Evolutionary conservation across 2,113 vertebrate species (phyloP).

Genomic region (Ammospiza nelsoni): DNA sequence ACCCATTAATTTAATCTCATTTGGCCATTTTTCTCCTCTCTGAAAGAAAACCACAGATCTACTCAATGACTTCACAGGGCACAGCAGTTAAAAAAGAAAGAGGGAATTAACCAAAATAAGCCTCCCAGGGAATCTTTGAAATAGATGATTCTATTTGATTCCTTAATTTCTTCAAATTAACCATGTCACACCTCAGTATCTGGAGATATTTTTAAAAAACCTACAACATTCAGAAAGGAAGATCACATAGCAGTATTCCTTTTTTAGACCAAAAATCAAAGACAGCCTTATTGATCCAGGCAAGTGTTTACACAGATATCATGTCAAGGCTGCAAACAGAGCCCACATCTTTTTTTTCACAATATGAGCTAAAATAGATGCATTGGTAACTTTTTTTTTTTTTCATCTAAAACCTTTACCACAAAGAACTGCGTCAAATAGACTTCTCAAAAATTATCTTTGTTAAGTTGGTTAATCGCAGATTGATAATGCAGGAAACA

Average conservation of each 20-base stretch:
- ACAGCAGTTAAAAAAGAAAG: neutral
- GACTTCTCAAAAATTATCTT: neutral
- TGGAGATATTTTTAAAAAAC: neutral
- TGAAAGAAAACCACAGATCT: neutral
- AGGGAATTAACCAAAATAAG: neutral
- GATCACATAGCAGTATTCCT: neutral
- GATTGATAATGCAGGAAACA: neutral
- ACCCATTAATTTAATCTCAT: neutral
- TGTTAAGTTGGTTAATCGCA: neutral
- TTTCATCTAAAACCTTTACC: neutral
- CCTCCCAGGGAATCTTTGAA: neutral
- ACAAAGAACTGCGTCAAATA: neutral
- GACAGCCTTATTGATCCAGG: neutral
- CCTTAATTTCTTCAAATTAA: neutral
- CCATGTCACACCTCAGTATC: neutral
- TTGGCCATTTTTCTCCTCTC: neutral
- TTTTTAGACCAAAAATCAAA: neutral
- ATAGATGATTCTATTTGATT: neutral
- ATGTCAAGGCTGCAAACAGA: neutral
- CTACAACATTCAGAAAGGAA: neutral
- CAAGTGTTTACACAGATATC: neutral
- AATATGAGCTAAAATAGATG: neutral
- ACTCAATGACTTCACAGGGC: neutral
- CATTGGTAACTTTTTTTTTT: neutral
- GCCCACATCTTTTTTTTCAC: neutral